Evolutionary conservation across 2,888 invertebrate species (phyloP), one percentile per base, ranked within the genome.

Genomic region (Chaetogeoica ovagalla): DNA sequence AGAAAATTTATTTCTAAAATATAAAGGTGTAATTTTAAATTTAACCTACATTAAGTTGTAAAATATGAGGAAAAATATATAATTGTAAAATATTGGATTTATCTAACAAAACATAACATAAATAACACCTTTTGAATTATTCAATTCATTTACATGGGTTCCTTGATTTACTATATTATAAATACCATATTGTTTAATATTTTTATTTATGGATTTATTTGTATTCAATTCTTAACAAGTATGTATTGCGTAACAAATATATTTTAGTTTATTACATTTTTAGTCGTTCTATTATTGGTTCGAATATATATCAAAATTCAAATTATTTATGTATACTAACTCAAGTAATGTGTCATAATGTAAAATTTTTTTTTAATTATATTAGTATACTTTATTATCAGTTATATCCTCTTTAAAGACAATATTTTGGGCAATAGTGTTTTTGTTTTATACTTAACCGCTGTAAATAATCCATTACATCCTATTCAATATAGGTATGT

Each of bases 41-140:
- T 11, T 9, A 48, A 39, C 21, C 39, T 52, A 30, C 23, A 23
- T 69, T 17, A 68, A 55, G 19, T 72, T 62, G 43, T 48, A 62
- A 62, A 48, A 72, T 30, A 48, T 23, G 30, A 11, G 30, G 13
- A 43, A 43, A 23, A 48, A n/a, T 62, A 72, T 37, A 52, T 55
- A 63, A 37, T 73, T 73, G 48, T 73, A 21, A 52, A 30, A 11
- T 37, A 30, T 55, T 39, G 39, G 39, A 7, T 39, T 9, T 60
- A 59, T 59, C 21, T 57, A 57, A 43, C n/a, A 30, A 48, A 48
- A 72, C 21, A n/a, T 19, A n/a, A 62, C n/a, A 39, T 4, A 11
- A 74, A 17, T 73, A n/a, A 52, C n/a, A 73, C n/a, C 3, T 37
- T 63, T 73, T 73, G 7, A 73, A 52, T 73, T 30, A 30, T 52